These are phyloP conservation scores for Pollenia angustigena DNA, from an alignment of 2,888 invertebrate genomes.

Conservation along the genomic window DNA sequence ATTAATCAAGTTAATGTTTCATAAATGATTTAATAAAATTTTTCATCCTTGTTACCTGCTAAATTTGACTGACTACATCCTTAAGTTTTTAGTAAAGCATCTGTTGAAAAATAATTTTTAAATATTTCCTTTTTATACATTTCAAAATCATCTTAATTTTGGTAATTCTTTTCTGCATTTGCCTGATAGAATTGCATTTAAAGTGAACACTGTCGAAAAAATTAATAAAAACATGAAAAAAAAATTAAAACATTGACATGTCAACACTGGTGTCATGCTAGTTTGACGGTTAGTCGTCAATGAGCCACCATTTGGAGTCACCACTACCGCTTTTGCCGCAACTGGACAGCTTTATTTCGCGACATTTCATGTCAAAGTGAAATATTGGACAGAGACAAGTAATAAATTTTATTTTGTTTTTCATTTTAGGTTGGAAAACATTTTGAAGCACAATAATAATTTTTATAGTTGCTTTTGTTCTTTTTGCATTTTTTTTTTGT, in stretches of 20 bases:
- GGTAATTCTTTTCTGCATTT: neutral
- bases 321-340: conserved; percentile 75
- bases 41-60: no score
- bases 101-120: no score
- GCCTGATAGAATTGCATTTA: conserved; percentile 13
- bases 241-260: conserved; percentile 42
- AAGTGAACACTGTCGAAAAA: conserved; percentile 6
- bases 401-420: conserved; percentile 81
- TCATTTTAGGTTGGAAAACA: conserved; percentile 73
- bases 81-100: no score
- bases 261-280: conserved; percentile 56
- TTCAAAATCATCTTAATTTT: no score
- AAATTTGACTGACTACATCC: no score
- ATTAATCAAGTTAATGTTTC: no score
- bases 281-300: conserved; percentile 47
- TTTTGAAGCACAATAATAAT: conserved; percentile 41
- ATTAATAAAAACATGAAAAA: conserved; percentile 1
- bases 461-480: conserved; percentile 7
- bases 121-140: no score
- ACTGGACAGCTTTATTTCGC: conserved; percentile 82
- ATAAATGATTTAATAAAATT: no score
- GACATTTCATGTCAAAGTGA: conserved; percentile 83
- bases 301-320: conserved; percentile 30
- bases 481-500: conserved; percentile 67
- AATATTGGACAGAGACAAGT: conserved; percentile 83